Percentiles rank a stretch among this genome's conserved stretches.
phyloP scores from a whole-genome alignment of 2,888 invertebrate genomes.

The Monoplex corrugatus region DNA sequence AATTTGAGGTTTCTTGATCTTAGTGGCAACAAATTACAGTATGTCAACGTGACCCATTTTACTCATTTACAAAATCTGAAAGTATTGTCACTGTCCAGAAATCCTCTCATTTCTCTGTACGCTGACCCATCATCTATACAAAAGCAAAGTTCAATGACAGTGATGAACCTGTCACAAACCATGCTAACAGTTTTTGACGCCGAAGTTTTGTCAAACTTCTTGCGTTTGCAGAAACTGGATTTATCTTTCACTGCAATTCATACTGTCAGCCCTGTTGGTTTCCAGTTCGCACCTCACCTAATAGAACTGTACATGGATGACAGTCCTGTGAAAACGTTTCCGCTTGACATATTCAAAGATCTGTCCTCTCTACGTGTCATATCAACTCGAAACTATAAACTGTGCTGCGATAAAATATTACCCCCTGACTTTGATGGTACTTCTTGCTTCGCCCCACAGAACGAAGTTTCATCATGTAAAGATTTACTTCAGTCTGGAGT shows the following conservation, averaged over 20 bases:
- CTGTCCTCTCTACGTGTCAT: background rate
- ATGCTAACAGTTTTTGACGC: background rate
- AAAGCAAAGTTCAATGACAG: background rate
- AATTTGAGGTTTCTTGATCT: background rate
- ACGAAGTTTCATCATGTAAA: background rate
- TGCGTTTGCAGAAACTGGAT: background rate
- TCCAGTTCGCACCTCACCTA: background rate
- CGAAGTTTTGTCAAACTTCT: background rate
- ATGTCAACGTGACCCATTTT: background rate
- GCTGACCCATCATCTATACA: background rate
- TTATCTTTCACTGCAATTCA: background rate
- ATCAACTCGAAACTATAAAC: background rate
- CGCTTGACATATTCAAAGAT: background rate
- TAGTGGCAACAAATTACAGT: background rate
- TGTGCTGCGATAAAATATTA: slow-evolving; percentile 2
- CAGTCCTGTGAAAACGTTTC: background rate
- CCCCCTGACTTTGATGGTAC: background rate
- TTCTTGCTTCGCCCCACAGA: background rate
- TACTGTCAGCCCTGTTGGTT: background rate
- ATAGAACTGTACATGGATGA: background rate
- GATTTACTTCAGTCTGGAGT: background rate
- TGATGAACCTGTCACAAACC: background rate
- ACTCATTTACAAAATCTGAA: background rate
- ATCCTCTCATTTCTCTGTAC: background rate
- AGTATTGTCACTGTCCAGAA: background rate